Evolutionary conservation across 1,140 invertebrate species (phyloP), one percentile per base, ranked within the genome.

Genomic region (Tetragonula clypearis): DNA sequence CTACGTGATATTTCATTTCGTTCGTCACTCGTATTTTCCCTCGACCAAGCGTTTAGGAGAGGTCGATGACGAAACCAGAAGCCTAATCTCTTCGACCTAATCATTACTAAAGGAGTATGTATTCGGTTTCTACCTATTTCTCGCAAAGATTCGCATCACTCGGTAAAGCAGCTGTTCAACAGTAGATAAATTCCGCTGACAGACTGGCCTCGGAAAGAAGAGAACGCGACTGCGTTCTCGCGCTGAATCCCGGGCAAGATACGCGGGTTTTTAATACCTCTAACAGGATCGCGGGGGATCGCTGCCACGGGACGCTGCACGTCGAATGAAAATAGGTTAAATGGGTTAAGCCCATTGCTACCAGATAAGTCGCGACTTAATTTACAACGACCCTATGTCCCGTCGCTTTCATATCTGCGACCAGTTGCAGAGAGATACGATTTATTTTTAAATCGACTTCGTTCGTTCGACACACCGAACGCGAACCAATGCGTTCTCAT

Each of bases 401-500:
- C 78, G 69, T 21, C 23, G 66, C 78, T 85, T 72, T 84, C 66
- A 73, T 85, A 72, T 88, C 79, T 71, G n/a, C 58, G 84, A 86
- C 66, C 58, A 17, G 73, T 73, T 68, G 68, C 84, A 58, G 87
- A 35, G 66, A 86, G 49, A 23, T n/a, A 69, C 2, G 78, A 88
- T 84, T 89, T 89, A 89, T 86, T 86, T 88, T 88, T 86, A 88
- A 89, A 89, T 35, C 87, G 76, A 55, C 55, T 68, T 60, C 69
- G 77, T 75, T 30, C 35, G 35, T 35, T 35, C 35, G 35, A 35
- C 3, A 35, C 35, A 35, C 35, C 35, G 35, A 35, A 35, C 35
- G 35, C 35, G 35, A 35, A 35, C 35, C 2, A 35, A 35, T 49
- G 41, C 41, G 56, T 41, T 77, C 35, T 65, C 35, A 1, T 77